Evolutionary conservation across 2,797 vertebrate genomes (phyloP), one percentile per base, ranked within the genome.

Genomic region (Aulostomus chinensis): DNA sequence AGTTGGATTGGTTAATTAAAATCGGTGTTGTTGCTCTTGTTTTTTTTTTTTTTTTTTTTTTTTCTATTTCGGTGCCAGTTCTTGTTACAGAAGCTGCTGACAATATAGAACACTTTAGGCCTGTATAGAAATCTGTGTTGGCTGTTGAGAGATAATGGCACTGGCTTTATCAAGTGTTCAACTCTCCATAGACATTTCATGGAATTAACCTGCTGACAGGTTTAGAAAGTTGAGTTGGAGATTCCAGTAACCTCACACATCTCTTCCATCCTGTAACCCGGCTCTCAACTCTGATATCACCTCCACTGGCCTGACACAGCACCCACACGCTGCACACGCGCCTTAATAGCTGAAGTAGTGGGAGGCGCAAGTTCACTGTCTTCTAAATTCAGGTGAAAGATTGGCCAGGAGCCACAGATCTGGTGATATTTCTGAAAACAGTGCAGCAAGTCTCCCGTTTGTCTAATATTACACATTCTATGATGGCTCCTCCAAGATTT

Each of bases 371-470:
- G 39, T 11, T 33, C 47, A 15, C 53, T 34, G 37, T 71, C 52
- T 40, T 61, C 33, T 56, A 37, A 48, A 78, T 70, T 55, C 55
- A 48, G 39, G 47, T 28, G 32, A 69, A 58, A 64, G 62, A 71
- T 69, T 59, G 67, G 58, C 51, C 34, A 3, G 37, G n/a, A 41
- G 47, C 53, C 50, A 26, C 39, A 34, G 64, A 80, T 74, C 54
- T 38, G 26, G 52, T 60, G 66, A 72, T 76, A 68, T 74, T 69
- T 74, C 41, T 43, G 45, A 58, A 69, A 74, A 70, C 58, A 58
- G 56, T 16, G 25, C 32, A 65, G 64, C 43, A 75, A 70, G 73
- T 78, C 68, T 81, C 56, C 68, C 45, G 63, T 78, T 80, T 77
- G 75, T 73, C 63, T 71, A 65, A 74, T 68, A 68, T 74, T 66